phyloP scores from a whole-genome alignment of 2,797 vertebrate genomes.

The Danio albolineatus region DNA sequence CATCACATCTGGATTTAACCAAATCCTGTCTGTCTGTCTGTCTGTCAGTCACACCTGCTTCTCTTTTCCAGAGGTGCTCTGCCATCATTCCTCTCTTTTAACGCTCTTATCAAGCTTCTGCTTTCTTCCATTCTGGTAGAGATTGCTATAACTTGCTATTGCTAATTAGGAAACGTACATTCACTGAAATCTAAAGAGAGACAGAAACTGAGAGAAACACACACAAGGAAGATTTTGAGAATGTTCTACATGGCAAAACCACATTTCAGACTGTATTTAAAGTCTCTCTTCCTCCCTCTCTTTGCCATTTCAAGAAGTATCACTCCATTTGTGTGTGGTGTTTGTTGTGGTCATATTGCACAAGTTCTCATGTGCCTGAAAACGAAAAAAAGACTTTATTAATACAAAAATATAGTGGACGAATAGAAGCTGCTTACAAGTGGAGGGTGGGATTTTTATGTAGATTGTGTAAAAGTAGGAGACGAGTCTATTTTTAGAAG shows the following conservation, averaged over 20 bases:
- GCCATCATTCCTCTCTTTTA: constrained; percentile 59
- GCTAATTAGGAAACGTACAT: neutral
- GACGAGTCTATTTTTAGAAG: constrained; percentile 11
- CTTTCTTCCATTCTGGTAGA: constrained; percentile 6
- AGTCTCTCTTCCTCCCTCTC: constrained; percentile 11
- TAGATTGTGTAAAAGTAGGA: constrained; percentile 20
- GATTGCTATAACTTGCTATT: neutral
- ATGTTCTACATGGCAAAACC: constrained; percentile 10
- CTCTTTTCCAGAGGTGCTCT: constrained; percentile 25
- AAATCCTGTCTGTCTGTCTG: constrained; percentile 48
- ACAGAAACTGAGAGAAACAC: neutral
- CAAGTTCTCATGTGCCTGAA: constrained; percentile 74
- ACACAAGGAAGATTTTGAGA: constrained; percentile 3
- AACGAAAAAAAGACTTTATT: constrained; percentile 37
- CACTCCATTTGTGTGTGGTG: constrained; percentile 43
- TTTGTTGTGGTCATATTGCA: constrained; percentile 63
- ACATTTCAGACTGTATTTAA: constrained; percentile 11
- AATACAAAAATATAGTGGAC: constrained; percentile 60
- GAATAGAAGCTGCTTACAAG: neutral
- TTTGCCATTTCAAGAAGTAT: constrained; percentile 51
- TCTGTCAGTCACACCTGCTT: constrained; percentile 44
- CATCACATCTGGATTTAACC: constrained; percentile 52
- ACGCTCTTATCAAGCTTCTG: constrained; percentile 48
- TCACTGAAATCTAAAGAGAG: neutral
- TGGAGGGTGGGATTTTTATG: constrained; percentile 24